Percentiles rank a stretch among this genome's conserved stretches.
These are phyloP conservation scores for Oreortyx pictus DNA, from an alignment of 2,797 vertebrate species.

Conservation along the genomic window DNA sequence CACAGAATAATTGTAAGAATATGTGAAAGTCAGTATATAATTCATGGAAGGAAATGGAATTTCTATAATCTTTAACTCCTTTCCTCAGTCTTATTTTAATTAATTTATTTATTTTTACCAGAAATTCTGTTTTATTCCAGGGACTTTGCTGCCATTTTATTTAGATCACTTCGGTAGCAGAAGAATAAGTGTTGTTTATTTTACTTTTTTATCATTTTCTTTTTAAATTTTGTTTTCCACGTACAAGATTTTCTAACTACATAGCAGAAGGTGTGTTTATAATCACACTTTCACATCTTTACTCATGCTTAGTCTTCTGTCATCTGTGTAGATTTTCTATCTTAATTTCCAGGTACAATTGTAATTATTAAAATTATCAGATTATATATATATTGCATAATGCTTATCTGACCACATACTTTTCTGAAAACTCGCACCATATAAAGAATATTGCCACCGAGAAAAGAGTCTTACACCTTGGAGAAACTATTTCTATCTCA, in stretches of 20 bases:
- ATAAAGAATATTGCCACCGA: neutral
- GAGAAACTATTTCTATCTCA: slow-evolving; percentile 12
- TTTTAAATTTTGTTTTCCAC: neutral
- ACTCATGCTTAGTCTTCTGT: neutral
- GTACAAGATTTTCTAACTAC: neutral
- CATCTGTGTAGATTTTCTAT: neutral
- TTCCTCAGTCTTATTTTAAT: neutral
- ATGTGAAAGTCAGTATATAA: neutral
- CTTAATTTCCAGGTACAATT: neutral
- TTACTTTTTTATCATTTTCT: neutral
- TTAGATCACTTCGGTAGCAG: neutral
- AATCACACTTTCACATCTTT: neutral
- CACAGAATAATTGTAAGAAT: neutral
- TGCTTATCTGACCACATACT: neutral
- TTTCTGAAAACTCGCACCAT: neutral
- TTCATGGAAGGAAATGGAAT: neutral
- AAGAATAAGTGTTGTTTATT: neutral
- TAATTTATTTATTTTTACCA: neutral
- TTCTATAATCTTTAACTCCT: neutral
- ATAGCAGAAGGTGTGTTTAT: neutral
- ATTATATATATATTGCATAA: neutral
- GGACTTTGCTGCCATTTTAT: accelerated
- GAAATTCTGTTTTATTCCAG: neutral
- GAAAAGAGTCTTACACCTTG: neutral
- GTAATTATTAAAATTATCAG: neutral